Evolutionary conservation across 2,888 invertebrate genomes (phyloP), one percentile per base, ranked within the genome.

Genomic region (Petrophora chlorosata): DNA sequence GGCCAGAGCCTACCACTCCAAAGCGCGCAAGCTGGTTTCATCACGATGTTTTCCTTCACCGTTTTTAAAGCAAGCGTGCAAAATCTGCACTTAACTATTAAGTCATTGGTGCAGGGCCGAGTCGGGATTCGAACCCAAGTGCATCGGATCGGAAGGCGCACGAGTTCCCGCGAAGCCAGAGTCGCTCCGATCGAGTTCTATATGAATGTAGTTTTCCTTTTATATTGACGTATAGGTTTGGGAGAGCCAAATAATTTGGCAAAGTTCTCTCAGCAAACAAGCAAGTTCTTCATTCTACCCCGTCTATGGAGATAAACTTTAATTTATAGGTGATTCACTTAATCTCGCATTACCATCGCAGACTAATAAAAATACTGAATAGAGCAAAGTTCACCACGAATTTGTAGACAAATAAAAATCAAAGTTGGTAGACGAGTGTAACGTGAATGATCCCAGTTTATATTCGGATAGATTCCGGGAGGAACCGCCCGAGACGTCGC

Each of bases 361-460:
- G 56, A 58, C 58, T 47, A 58, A 58, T 61, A 61, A 61, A 56
- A 61, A 55, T 53, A 53, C 45, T 48, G 46, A 50, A 55, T 46
- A 32, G 45, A 36, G 29, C 28, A 49, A 51, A 54, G 45, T 56
- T 58, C 34, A 42, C 40, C 47, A 54, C 30, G 32, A 52, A 53
- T 53, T 60, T 56, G 53, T 47, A 43, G 48, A 65, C 49, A 61
- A 63, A 75, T 61, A 65, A 71, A 65, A 65, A 56, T 61, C 57
- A 56, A 65, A 69, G 61, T 63, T 63, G 50, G 63, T 58, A 65
- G 59, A 71, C 65, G 58, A 73, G 70, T 34, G 33, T 67, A 72
- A 74, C 67, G 61, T 63, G 66, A 78, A 80, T 76, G 73, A 76
- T 76, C 76, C 76, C 71, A 77, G 76, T 76, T 77, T 72, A 74